These are phyloP conservation scores for Syngnathus typhle DNA, from an alignment of 2,113 vertebrate genomes.

Conservation along the genomic window DNA sequence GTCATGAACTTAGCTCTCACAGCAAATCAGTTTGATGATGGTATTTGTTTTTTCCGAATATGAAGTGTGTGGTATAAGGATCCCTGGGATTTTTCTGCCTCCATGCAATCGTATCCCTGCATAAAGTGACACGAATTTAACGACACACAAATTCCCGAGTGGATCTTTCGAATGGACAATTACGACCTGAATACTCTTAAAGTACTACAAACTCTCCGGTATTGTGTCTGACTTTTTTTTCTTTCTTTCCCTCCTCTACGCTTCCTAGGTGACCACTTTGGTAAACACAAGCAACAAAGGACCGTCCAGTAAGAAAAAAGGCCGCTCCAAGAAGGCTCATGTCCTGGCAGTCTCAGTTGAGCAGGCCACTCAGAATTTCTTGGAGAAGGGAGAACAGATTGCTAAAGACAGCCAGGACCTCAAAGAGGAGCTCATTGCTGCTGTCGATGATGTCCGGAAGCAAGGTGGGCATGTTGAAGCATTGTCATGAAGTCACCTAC, in stretches of 20 bases:
- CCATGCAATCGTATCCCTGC: neutral
- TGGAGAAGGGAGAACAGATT: conserved; percentile 97
- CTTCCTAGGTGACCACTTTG: conserved; percentile 86
- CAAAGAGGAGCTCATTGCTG: conserved; percentile 90
- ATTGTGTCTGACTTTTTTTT: neutral
- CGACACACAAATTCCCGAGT: neutral
- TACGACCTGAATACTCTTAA: neutral
- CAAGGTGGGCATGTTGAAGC: conserved; percentile 76
- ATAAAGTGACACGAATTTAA: neutral
- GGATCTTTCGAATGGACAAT: neutral
- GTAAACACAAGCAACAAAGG: conserved; percentile 99
- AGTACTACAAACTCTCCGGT: neutral
- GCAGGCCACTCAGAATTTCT: conserved; percentile 95
- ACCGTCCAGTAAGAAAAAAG: conserved; percentile 96
- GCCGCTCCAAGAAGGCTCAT: conserved; percentile 96
- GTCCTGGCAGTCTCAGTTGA: conserved; percentile 96
- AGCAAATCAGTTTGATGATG: neutral
- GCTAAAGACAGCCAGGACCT: conserved; percentile 97
- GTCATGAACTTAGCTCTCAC: neutral
- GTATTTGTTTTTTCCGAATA: too few relatives aligned
- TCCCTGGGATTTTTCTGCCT: neutral
- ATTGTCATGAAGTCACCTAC: neutral
- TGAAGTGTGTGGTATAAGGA: too few relatives aligned
- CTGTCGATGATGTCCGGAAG: conserved; percentile 94
- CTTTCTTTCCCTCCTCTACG: conserved; percentile 3